Conservation (phyloP, 2,113 vertebrate genomes). For the Hystrix brachyura region DNA sequence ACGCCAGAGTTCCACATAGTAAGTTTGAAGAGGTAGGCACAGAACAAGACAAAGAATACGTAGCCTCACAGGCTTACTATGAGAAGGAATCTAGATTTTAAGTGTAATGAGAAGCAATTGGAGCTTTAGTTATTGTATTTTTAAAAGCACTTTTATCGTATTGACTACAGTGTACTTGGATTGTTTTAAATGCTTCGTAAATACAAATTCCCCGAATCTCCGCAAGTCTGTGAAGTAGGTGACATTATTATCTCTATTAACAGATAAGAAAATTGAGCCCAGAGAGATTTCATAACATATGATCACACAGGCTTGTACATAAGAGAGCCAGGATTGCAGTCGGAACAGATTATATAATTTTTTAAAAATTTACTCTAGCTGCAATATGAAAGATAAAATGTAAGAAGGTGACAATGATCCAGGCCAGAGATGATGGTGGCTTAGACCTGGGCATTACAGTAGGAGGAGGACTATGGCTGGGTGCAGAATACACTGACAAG, state of each 20-base stretch:
- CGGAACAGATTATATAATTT: background rate
- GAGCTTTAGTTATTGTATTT: background rate
- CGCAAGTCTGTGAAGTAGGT: background rate
- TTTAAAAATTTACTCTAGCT: constrained; percentile 16
- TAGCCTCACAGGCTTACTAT: background rate
- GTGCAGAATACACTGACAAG: background rate
- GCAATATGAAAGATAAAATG: background rate
- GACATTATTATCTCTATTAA: background rate
- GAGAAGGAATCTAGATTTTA: background rate
- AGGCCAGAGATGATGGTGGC: background rate
- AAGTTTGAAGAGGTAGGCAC: background rate
- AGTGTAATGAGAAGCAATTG: background rate
- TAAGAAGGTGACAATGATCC: background rate
- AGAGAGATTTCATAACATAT: background rate
- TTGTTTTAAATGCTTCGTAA: background rate
- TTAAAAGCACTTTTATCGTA: background rate
- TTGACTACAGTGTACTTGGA: background rate
- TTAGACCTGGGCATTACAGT: background rate
- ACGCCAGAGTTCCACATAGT: background rate
- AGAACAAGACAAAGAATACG: background rate
- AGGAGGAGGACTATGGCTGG: background rate
- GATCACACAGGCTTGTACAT: background rate
- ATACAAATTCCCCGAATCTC: background rate
- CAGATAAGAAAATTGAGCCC: background rate
- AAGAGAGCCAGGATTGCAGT: background rate